These are phyloP conservation scores for Clarias macrocephalus DNA, from an alignment of 2,113 vertebrate species.

Conservation along the genomic window DNA sequence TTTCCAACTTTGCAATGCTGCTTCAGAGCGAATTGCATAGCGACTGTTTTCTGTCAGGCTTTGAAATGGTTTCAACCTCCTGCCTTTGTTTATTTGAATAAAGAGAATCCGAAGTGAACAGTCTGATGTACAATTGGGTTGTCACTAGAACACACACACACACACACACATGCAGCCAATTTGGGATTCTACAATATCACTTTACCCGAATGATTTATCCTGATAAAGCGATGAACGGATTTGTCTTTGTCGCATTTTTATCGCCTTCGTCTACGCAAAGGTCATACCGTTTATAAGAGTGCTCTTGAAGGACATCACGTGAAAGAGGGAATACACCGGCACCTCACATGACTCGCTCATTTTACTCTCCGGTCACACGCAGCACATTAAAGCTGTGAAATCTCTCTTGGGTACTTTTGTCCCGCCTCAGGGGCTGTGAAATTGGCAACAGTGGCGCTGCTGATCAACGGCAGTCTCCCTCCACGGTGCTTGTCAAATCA, in stretches of 20 bases:
- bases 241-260: background rate
- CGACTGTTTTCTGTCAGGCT: background rate
- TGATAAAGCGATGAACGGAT: background rate
- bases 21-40: conserved; percentile 9
- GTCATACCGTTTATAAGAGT: conserved; percentile 41
- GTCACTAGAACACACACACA: background rate
- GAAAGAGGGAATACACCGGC: conserved; percentile 22
- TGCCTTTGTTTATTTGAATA: conserved; percentile 18
- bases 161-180: background rate
- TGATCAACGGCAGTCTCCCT: conserved; percentile 21
- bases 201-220: background rate
- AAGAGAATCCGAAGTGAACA: conserved; percentile 18
- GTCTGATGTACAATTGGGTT: conserved; percentile 24
- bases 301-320: conserved; percentile 40
- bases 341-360: conserved; percentile 28
- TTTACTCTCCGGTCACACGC: conserved; percentile 42
- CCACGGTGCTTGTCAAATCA: conserved; percentile 11
- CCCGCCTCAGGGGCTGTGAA: conserved; percentile 39
- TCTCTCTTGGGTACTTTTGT: conserved; percentile 39
- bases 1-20: background rate
- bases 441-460: conserved; percentile 39
- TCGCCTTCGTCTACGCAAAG: conserved; percentile 1
- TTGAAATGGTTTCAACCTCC: conserved; percentile 18
- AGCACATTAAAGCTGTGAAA: conserved; percentile 52
- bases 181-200: background rate